These are phyloP conservation scores for Papilio aristodemus DNA, from an alignment of 1,140 invertebrate species.

Conservation along the genomic window DNA sequence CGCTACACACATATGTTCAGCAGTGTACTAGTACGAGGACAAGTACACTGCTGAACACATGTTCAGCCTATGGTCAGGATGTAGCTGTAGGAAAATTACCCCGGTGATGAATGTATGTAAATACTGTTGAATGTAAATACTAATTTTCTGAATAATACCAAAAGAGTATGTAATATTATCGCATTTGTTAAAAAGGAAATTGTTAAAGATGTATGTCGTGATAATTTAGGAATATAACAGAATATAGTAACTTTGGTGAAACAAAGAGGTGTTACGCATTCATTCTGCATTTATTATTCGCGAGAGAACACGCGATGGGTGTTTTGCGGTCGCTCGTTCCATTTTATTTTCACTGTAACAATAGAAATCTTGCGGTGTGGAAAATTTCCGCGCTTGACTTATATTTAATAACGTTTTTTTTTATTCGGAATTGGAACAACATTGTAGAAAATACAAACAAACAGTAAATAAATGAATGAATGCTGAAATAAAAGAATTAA, in stretches of 20 bases:
- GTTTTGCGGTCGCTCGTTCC: constrained; percentile 19
- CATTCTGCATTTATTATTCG: constrained; percentile 28
- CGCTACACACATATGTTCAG: too few species aligned
- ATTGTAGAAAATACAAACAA: constrained; percentile 2
- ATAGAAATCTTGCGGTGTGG: constrained; percentile 21
- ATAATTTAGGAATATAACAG: neutral
- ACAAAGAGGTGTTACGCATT: constrained; percentile 30
- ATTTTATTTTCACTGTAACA: constrained; percentile 18
- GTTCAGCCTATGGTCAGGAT: too few species aligned
- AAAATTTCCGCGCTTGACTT: neutral
- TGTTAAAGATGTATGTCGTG: neutral
- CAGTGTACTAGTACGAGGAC: too few species aligned
- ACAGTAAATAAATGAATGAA: neutral
- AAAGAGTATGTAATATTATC: too few species aligned
- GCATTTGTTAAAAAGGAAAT: neutral
- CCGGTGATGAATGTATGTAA: too few species aligned
- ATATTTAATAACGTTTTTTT: constrained; percentile 25
- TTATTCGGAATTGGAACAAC: constrained; percentile 22
- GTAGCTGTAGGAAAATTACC: too few species aligned
- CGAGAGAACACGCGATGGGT: neutral
- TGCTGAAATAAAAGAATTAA: neutral
- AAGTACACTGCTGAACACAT: too few species aligned
- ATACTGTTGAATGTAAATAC: too few species aligned
- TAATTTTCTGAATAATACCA: too few species aligned
- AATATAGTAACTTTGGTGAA: constrained; percentile 15